Evolutionary conservation across 2,888 invertebrate species (phyloP), one percentile per base, ranked within the genome.

Genomic region (Drosophila differens): DNA sequence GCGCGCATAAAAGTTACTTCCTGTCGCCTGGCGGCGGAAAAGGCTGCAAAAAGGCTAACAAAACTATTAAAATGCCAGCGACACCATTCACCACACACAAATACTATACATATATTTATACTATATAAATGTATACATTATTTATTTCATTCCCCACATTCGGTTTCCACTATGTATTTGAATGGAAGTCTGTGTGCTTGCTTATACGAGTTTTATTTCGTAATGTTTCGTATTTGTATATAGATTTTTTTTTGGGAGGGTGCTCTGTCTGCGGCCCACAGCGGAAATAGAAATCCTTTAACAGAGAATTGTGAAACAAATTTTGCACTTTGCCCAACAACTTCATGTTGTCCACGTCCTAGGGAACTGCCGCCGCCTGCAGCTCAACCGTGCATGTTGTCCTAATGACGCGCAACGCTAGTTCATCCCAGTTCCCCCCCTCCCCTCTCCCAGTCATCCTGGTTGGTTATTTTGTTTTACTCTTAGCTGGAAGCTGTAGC

Each of bases 41-140:
- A 49, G 73, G 35, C 80, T 49, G 59, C 47, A 83, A 87, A 82
- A 71, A 47, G 76, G 78, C 86, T 81, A 84, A 89, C 85, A 82
- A 91, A 89, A 91, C 91, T 87, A 89, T 91, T 87, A 89, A 90
- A 87, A 81, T 79, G 81, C 85, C 90, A 79, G 79, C 82, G 83
- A 91, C 85, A 89, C 71, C 67, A 58, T 25, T 58, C 69, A 35
- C 51, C 57, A 58, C 58, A 58, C 32, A 58, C 44, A 65, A 39
- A 33, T 22, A 30, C 16, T 19, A 51, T 16, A 47, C n/a, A 35
- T 35, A 69, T 33, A 68, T 7, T 33, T 9, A 49, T 25, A 52
- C 28, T 59, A 69, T 49, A 41, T 35, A 52, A 52, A 41, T 76
- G 10, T 81, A 85, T 89, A 84, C 76, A 87, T 88, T 89, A 91